A percentile compares a stretch with the other conserved stretches of the same genome.
phyloP scores from a whole-genome alignment of 2,797 vertebrate species.

The Scleropages formosus region DNA sequence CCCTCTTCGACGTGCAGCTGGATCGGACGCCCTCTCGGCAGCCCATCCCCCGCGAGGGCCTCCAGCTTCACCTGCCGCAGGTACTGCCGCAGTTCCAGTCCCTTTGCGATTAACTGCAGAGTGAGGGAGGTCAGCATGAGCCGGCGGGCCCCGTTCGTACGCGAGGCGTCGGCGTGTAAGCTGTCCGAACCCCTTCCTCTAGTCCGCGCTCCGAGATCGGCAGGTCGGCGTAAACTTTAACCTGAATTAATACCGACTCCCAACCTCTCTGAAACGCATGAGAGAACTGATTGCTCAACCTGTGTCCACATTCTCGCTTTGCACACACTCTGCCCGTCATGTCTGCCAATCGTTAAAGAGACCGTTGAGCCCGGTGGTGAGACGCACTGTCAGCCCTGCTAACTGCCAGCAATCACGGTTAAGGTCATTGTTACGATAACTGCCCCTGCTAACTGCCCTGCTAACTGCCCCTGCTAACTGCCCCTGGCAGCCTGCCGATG shows the following conservation, averaged over 20 bases:
- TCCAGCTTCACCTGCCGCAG: constrained; percentile 89
- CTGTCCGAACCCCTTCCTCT: constrained; percentile 53
- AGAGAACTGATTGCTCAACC: constrained; percentile 41
- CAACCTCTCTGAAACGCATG: constrained; percentile 50
- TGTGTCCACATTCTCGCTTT: constrained; percentile 11
- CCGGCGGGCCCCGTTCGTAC: constrained; percentile 29
- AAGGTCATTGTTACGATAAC: too few species aligned
- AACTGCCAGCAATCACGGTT: too few species aligned
- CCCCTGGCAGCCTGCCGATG: too few species aligned
- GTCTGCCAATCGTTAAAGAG: neutral
- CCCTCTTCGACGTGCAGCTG: constrained; percentile 86
- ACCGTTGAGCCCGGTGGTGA: too few species aligned
- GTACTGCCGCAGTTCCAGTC: constrained; percentile 56
- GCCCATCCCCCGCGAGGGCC: constrained; percentile 85
- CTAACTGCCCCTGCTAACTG: too few species aligned
- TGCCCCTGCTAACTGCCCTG: too few species aligned
- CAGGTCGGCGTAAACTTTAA: constrained; percentile 39
- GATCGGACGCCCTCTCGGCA: constrained; percentile 85
- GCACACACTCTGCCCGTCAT: neutral
- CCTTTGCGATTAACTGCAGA: neutral
- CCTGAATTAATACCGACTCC: constrained; percentile 63
- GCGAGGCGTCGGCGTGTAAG: constrained; percentile 52
- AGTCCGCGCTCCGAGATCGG: constrained; percentile 50
- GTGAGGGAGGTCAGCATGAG: constrained; percentile 16
- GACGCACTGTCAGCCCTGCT: too few species aligned